phyloP scores from a whole-genome alignment of 1,140 invertebrate genomes.

The Lordiphosa mommai region DNA sequence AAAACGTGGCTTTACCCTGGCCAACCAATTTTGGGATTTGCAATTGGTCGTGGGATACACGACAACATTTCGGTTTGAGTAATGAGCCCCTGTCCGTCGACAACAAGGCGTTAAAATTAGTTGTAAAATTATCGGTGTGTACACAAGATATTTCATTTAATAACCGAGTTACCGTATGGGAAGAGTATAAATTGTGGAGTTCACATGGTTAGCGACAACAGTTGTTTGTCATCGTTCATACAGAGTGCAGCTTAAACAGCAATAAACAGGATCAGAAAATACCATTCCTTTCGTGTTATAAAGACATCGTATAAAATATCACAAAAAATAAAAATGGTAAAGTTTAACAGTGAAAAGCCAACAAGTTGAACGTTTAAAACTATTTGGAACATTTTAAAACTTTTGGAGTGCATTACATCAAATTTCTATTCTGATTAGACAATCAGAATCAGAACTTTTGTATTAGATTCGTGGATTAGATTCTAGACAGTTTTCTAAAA shows the following conservation, averaged over 20 bases:
- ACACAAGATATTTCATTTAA: constrained; percentile 18
- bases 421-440: too few relatives aligned
- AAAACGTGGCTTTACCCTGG: constrained; percentile 20
- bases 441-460: too few relatives aligned
- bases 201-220: constrained; percentile 21
- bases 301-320: background rate
- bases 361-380: too few relatives aligned
- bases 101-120: constrained; percentile 20
- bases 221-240: constrained; percentile 33
- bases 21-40: constrained; percentile 26
- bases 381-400: too few relatives aligned
- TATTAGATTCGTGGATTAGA: too few relatives aligned
- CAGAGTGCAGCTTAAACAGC: background rate
- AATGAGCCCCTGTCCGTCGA: constrained; percentile 40
- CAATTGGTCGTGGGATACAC: constrained; percentile 37
- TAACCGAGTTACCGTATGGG: background rate
- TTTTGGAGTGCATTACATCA: too few relatives aligned
- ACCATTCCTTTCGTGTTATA: background rate
- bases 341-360: too few relatives aligned
- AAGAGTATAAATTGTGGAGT: constrained; percentile 52
- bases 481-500: too few relatives aligned
- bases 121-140: constrained; percentile 3
- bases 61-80: constrained; percentile 29
- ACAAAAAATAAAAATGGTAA: background rate
- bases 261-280: background rate